Evolutionary conservation across 2,888 invertebrate species (phyloP).

Genomic region (Acronicta psi): DNA sequence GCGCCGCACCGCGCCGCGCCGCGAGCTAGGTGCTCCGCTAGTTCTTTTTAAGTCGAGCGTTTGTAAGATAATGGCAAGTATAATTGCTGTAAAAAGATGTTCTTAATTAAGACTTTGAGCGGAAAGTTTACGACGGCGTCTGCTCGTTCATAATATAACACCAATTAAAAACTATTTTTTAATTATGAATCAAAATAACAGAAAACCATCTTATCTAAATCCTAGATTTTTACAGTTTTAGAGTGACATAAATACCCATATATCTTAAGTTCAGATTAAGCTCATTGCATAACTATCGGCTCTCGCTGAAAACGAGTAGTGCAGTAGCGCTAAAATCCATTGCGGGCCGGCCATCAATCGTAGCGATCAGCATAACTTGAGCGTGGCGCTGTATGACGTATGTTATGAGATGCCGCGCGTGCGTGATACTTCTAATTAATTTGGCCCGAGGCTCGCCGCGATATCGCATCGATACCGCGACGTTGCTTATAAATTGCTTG

Average conservation of each 20-base stretch:
- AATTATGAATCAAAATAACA: constrained; percentile 9
- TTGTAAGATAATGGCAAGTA: constrained; percentile 16
- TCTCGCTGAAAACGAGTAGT: constrained; percentile 6
- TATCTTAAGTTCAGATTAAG: constrained; percentile 12
- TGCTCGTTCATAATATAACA: constrained; percentile 16
- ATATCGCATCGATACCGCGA: constrained; percentile 24
- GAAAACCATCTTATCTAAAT: constrained; percentile 2
- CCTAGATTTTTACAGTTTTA: constrained; percentile 13
- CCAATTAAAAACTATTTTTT: constrained; percentile 6
- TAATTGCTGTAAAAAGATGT: constrained; percentile 30
- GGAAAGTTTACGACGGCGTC: constrained; percentile 14
- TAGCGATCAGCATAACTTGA: constrained; percentile 19
- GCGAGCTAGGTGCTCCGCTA: constrained; percentile 14
- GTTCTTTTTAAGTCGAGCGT: constrained; percentile 8
- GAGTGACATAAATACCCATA: constrained; percentile 2
- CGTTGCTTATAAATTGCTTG: constrained; percentile 30
- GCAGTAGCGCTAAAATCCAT: constrained; percentile 17
- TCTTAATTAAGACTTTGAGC: constrained; percentile 31
- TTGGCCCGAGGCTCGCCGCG: constrained; percentile 66
- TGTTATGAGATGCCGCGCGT: constrained; percentile 17
- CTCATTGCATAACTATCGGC: constrained; percentile 2
- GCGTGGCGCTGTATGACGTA: constrained; percentile 20
- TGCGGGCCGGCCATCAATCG: constrained; percentile 14
- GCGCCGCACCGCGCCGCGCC: constrained; percentile 5
- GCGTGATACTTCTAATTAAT: constrained; percentile 66